Evolutionary conservation across 2,113 vertebrate genomes (phyloP).

Genomic region (Caretta caretta): DNA sequence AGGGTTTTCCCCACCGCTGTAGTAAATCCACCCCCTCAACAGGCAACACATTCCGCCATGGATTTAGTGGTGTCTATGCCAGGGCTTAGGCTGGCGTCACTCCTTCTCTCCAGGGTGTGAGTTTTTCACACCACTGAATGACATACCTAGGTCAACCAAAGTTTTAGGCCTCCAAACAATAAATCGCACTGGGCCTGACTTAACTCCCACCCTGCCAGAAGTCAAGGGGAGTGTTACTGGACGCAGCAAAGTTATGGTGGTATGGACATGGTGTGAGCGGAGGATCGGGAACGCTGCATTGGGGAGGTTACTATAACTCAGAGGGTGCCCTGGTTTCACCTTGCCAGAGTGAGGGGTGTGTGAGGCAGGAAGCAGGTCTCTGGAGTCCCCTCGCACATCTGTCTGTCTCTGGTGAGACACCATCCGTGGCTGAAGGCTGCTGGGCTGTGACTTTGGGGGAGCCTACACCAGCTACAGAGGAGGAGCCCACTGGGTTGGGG

Average conservation of each 20-base stretch:
- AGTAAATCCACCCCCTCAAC: not conserved
- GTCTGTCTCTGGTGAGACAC: accelerated
- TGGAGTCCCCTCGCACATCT: accelerated
- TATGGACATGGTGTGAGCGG: not conserved
- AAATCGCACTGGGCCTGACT: not conserved
- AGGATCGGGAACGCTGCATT: accelerated
- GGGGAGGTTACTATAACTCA: accelerated
- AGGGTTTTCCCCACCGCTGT: not conserved
- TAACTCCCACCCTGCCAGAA: too few relatives aligned
- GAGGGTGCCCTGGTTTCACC: not conserved
- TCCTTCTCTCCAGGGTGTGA: not conserved
- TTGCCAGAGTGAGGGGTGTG: not conserved
- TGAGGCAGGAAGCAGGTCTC: not conserved
- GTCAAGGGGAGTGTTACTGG: not conserved
- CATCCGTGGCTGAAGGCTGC: accelerated
- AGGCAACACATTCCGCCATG: not conserved
- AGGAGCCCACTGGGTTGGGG: not conserved
- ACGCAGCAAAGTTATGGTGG: not conserved
- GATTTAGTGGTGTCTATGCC: not conserved
- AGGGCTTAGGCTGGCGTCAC: not conserved
- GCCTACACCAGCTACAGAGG: too few relatives aligned
- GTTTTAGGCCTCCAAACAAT: not conserved
- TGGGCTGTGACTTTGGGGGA: accelerated
- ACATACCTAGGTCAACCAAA: not conserved
- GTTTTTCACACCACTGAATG: not conserved